Percentiles rank a stretch among this genome's conserved stretches.
Conservation (phyloP, 2,888 invertebrate genomes). For the Rhagonycha fulva region DNA sequence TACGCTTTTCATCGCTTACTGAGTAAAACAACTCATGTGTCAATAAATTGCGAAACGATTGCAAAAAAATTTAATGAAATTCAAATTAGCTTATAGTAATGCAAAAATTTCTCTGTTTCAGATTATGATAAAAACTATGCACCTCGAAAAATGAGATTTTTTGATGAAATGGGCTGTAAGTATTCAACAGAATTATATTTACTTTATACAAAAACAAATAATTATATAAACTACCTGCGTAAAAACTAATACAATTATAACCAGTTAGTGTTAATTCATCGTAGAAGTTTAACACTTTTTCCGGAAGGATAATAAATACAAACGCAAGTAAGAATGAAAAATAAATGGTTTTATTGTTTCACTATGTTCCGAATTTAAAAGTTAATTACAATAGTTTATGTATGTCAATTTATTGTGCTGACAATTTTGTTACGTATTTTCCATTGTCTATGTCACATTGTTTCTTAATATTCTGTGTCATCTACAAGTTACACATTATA, state of each 20-base stretch:
- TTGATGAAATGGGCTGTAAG: slow-evolving; percentile 74
- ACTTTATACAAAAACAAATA: not conserved
- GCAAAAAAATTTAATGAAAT: not conserved
- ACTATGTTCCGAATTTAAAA: slow-evolving; percentile 27
- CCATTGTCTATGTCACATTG: slow-evolving; percentile 24
- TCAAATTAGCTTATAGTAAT: slow-evolving; percentile 1
- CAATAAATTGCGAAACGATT: slow-evolving; percentile 8
- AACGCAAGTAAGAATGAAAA: slow-evolving; percentile 9
- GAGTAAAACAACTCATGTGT: slow-evolving; percentile 8
- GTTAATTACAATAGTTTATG: slow-evolving; percentile 26
- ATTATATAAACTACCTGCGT: not conserved
- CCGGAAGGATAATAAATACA: slow-evolving; percentile 14
- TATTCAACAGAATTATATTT: slow-evolving; percentile 42
- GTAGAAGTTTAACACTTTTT: slow-evolving; percentile 8
- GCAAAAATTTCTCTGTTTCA: slow-evolving; percentile 35
- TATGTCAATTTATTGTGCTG: slow-evolving; percentile 19
- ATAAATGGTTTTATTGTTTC: slow-evolving; percentile 15
- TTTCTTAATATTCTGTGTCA: slow-evolving; percentile 25
- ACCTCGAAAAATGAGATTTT: slow-evolving; percentile 58
- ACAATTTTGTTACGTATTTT: slow-evolving; percentile 24
- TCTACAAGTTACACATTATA: slow-evolving; percentile 14
- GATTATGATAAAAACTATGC: slow-evolving; percentile 41
- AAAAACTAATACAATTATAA: not conserved
- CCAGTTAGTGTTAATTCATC: not conserved
- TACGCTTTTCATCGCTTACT: slow-evolving; percentile 7